Conservation (phyloP, 2,888 invertebrate genomes). For the Macrophya annulata region DNA sequence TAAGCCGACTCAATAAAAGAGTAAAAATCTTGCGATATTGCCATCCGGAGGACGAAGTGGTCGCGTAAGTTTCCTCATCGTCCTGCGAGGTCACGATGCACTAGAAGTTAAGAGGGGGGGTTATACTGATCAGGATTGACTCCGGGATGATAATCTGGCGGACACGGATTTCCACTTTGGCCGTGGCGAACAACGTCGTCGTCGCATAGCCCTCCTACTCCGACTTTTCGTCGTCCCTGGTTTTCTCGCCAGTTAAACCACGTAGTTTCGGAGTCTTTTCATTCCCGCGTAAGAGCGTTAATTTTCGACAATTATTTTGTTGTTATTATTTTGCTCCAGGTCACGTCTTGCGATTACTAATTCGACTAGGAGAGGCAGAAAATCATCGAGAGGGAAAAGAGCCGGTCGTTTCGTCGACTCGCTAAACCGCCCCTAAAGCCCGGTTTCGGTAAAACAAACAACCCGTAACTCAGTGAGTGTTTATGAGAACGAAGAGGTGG, state of each 20-base stretch:
- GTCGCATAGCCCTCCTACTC: constrained; percentile 30
- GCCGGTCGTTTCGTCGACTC: not conserved
- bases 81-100: constrained; percentile 53
- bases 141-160: constrained; percentile 77
- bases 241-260: constrained; percentile 2
- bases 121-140: constrained; percentile 77
- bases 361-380: not conserved
- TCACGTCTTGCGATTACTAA: not conserved
- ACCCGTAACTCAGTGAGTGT: constrained; percentile 77
- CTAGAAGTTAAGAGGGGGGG: constrained; percentile 57
- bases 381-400: not conserved
- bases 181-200: constrained; percentile 62
- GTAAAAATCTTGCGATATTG: constrained; percentile 19
- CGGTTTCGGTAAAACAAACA: constrained; percentile 75
- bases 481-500: constrained; percentile 70
- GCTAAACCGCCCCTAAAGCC: constrained; percentile 70
- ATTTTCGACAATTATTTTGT: not conserved
- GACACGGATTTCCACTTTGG: constrained; percentile 79
- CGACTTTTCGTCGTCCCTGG: constrained; percentile 55
- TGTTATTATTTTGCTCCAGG: too few relatives aligned
- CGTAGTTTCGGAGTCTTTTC: not conserved
- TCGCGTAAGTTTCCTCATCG: constrained; percentile 16
- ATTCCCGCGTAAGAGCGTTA: not conserved
- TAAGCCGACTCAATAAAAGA: not conserved
- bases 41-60: not conserved